Evolutionary conservation across 2,113 vertebrate species (phyloP).

Genomic region (Glaucomys volans): DNA sequence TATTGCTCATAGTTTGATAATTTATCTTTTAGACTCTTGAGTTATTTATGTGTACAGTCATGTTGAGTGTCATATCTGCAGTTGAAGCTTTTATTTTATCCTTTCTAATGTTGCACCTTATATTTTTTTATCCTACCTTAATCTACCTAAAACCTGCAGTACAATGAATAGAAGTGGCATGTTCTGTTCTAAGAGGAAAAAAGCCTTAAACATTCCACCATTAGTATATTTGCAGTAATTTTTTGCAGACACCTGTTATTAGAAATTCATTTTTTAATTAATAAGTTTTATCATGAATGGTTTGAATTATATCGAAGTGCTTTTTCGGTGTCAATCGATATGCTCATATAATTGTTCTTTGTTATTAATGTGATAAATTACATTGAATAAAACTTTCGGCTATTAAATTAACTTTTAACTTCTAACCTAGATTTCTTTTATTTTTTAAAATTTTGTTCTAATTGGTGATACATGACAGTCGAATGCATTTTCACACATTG

Average conservation of each 20-base stretch:
- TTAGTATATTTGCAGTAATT: constrained; percentile 11
- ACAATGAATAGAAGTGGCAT: not conserved
- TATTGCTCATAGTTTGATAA: not conserved
- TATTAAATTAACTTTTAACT: constrained; percentile 32
- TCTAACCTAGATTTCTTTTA: not conserved
- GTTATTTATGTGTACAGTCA: not conserved
- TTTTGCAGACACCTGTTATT: not conserved
- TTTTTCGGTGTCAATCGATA: not conserved
- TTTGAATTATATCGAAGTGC: constrained; percentile 1
- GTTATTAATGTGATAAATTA: constrained; percentile 37
- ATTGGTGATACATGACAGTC: too few relatives aligned
- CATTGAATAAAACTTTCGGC: not conserved
- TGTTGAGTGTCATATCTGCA: not conserved
- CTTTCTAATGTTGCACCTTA: not conserved
- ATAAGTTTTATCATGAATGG: not conserved
- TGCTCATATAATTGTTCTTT: constrained; percentile 23
- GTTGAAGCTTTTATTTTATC: constrained; percentile 13
- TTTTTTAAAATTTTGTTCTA: too few relatives aligned
- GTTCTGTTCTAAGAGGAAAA: constrained; percentile 23
- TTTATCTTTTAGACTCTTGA: not conserved
- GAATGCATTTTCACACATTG: too few relatives aligned
- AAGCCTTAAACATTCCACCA: constrained; percentile 11
- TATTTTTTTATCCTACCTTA: constrained; percentile 15
- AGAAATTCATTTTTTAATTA: constrained; percentile 31
- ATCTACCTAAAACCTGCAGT: not conserved